Percentiles rank a stretch among this genome's conserved stretches.
These are phyloP conservation scores for Dendronephthya gigantea DNA, from an alignment of 64 coral and sea anemone species.

Conservation along the genomic window DNA sequence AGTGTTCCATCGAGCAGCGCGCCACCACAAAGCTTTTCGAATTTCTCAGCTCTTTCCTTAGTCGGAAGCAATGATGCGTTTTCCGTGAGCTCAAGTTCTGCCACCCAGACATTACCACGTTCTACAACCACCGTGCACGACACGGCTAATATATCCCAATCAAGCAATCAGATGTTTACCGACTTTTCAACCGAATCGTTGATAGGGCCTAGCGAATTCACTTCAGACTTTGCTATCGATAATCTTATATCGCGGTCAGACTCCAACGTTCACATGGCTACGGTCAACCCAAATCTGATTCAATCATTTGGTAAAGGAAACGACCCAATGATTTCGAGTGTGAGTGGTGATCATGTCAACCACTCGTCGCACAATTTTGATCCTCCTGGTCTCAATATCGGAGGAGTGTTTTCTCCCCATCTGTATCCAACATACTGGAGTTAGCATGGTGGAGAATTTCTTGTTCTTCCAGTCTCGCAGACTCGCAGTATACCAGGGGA, in stretches of 20 bases:
- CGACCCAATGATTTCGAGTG: slow-evolving; percentile 11
- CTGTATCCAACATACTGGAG: neutral
- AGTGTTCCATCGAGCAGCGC: neutral
- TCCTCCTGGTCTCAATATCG: neutral
- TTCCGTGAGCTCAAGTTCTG: neutral
- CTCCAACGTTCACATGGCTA: slow-evolving; percentile 3
- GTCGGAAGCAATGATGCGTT: neutral
- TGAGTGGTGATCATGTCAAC: neutral
- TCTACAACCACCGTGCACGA: neutral
- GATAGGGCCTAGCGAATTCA: neutral
- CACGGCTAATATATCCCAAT: neutral
- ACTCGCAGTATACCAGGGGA: too few species aligned
- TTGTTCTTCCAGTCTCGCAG: too few species aligned
- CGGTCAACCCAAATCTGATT: neutral
- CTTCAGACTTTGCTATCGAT: slow-evolving; percentile 5
- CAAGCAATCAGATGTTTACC: slow-evolving; percentile 4
- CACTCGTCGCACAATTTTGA: neutral
- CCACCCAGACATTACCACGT: neutral
- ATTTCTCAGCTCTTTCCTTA: slow-evolving; percentile 4
- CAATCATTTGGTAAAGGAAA: slow-evolving; percentile 12
- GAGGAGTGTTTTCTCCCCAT: neutral
- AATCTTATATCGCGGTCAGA: slow-evolving; percentile 7
- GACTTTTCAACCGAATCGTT: slow-evolving; percentile 12
- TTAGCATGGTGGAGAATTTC: too few species aligned
- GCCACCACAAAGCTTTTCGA: neutral